Conservation (phyloP, 2,113 vertebrate genomes). For the Nyctibius bracteatus region DNA sequence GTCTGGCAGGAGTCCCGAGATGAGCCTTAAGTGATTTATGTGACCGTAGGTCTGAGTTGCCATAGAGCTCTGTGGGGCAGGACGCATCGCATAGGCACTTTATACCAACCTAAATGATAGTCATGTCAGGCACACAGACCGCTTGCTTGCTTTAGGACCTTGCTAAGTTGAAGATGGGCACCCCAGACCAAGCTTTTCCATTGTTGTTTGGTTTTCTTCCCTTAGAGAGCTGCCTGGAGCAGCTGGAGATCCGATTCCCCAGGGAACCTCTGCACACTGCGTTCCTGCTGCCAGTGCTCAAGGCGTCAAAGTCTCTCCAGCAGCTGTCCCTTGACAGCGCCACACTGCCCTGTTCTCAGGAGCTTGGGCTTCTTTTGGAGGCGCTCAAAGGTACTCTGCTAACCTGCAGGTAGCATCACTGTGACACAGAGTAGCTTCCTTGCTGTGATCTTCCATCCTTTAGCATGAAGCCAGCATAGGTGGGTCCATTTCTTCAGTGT, state of each 20-base stretch:
- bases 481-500: not conserved
- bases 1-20: not conserved
- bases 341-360: conserved; percentile 63
- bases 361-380: conserved; percentile 70
- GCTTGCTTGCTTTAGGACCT: not conserved
- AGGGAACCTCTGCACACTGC: conserved; percentile 69
- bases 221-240: conserved; percentile 77
- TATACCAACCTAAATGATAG: not conserved
- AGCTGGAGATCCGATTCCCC: conserved; percentile 80
- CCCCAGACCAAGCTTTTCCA: not conserved
- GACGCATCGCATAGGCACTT: rapidly evolving
- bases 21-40: not conserved
- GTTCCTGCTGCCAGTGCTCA: conserved; percentile 73
- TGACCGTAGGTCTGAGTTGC: not conserved
- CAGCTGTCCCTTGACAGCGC: conserved; percentile 79
- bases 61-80: not conserved
- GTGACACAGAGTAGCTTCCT: not conserved
- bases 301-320: conserved; percentile 71
- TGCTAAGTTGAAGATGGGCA: not conserved
- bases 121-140: too few species aligned
- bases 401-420: not conserved
- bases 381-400: conserved; percentile 73
- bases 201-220: not conserved
- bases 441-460: not conserved
- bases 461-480: not conserved